Conservation (phyloP, 2,113 vertebrate genomes). For the Gavialis gangeticus region DNA sequence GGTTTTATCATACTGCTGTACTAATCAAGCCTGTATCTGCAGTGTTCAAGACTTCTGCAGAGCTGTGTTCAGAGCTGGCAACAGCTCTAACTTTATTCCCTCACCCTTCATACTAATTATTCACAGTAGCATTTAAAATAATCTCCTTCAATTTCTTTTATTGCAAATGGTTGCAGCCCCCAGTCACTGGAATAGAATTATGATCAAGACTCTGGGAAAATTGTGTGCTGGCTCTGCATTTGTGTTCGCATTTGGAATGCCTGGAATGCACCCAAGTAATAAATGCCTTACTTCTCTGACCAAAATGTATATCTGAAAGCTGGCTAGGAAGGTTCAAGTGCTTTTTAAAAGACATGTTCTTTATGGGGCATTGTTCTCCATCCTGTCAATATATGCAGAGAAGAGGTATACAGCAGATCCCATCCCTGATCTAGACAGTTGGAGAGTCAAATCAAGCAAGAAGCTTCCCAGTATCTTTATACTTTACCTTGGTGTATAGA, state of each 20-base stretch:
- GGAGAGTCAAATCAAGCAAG: neutral
- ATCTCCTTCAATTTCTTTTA: neutral
- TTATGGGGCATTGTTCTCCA: accelerated
- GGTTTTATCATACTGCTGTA: neutral
- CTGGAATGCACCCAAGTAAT: neutral
- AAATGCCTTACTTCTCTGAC: neutral
- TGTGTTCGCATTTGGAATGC: neutral
- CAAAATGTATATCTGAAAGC: neutral
- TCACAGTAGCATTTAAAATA: neutral
- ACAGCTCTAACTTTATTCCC: neutral
- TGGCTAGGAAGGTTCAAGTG: neutral
- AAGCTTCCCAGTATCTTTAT: neutral
- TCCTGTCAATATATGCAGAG: neutral
- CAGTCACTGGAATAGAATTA: neutral
- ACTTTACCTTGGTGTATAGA: neutral
- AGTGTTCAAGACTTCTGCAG: neutral
- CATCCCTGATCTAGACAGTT: neutral
- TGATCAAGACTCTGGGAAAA: neutral
- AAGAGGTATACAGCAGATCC: neutral
- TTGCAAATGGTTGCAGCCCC: neutral
- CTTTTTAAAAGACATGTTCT: neutral
- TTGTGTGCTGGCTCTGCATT: neutral
- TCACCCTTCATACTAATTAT: neutral
- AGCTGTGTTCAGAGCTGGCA: neutral
- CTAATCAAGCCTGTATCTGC: neutral